Base-by-base conservation (phyloP, 2,888 invertebrate genomes). In the Morpho achilles region DNA sequence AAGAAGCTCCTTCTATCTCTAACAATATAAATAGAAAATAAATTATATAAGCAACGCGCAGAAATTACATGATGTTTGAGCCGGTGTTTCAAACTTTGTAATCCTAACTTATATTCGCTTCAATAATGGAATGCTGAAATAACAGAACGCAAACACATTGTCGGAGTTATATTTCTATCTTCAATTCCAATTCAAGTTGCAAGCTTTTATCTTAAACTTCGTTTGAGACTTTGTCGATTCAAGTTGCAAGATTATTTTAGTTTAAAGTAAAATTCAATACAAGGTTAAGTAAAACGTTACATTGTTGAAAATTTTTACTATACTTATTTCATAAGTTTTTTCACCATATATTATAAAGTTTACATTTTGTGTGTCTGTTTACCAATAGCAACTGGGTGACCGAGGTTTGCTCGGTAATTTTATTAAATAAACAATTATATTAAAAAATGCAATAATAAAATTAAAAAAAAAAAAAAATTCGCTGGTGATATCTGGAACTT, bases 81-180 rank as follows among this genome's bases (percentile, higher is more conserved):
- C 42, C 52, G 43, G 5, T 32, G 57, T 56, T 44, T 55, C 41
- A 55, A 57, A 64, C 58, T 55, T 51, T 60, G 56, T 62, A 58
- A 51, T 54, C 54, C 50, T 48, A 54, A 54, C 47, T 32, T 54
- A 54, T 62, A 61, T 64, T 53, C 60, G 59, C 60, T 64, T 59
- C 56, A 41, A 59, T 58, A 62, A 62, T 62, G 50, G 57, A 62
- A 64, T 54, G 60, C 52, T 52, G 50, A 61, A 51, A 58, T 58
- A 60, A 51, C 53, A 61, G 51, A 43, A 43, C 43, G n/a, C 53
- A 53, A 53, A 53, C 53, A 53, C 41, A 39, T 60, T 61, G 52
- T 60, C 55, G 56, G 55, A 61, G 52, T 63, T 58, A 61, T 63
- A 58, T 63, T 55, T 63, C 48, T 61, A 43, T 60, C 49, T 52